phyloP scores from a whole-genome alignment of 2,888 invertebrate genomes.

The Alviniconcha strummeri region DNA sequence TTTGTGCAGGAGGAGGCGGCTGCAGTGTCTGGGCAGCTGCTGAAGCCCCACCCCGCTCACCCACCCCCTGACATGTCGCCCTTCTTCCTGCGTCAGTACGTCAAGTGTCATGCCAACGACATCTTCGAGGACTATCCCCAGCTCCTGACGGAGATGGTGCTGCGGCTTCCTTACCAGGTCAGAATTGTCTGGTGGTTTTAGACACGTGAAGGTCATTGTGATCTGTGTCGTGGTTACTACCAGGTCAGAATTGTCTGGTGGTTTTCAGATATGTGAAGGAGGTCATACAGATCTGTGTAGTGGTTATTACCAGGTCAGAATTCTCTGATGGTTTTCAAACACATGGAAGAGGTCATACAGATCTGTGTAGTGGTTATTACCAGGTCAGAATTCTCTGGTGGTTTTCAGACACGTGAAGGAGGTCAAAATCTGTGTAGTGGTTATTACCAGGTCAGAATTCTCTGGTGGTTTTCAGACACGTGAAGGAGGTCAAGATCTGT shows the following conservation, averaged over 20 bases:
- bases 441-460: not conserved
- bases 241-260: conserved; percentile 79
- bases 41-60: conserved; percentile 84
- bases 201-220: not conserved
- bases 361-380: conserved; percentile 75
- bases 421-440: too few relatives aligned
- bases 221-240: conserved; percentile 79
- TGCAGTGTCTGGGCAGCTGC: conserved; percentile 78
- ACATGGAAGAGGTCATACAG: not conserved
- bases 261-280: not conserved
- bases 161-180: conserved; percentile 94
- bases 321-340: not conserved
- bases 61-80: conserved; percentile 96
- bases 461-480: too few relatives aligned
- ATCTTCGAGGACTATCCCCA: conserved; percentile 96
- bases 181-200: not conserved
- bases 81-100: conserved; percentile 89
- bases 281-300: not conserved
- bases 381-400: conserved; percentile 79
- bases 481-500: not conserved
- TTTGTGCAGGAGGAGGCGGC: conserved; percentile 60
- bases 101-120: conserved; percentile 92
- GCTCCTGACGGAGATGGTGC: conserved; percentile 94
- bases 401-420: not conserved
- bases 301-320: conserved; percentile 82